These are phyloP conservation scores for Tor tambroides DNA, from an alignment of 2,113 vertebrate species.

Conservation along the genomic window DNA sequence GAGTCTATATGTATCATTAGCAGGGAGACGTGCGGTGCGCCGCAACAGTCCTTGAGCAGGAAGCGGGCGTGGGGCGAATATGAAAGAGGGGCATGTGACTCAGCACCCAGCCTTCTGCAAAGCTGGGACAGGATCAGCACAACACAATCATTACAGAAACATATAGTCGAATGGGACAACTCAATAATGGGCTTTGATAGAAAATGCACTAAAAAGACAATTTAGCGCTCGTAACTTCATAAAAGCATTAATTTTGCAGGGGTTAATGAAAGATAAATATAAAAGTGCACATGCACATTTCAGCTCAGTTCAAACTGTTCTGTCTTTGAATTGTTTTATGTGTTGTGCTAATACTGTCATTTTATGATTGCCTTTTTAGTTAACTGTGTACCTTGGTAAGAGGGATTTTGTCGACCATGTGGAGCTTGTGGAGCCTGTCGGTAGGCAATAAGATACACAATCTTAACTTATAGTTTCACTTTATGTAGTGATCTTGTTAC, in stretches of 20 bases:
- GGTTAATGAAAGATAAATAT: neutral
- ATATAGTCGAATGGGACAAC: neutral
- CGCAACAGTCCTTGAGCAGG: slow-evolving; percentile 31
- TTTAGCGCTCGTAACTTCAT: neutral
- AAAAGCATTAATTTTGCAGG: neutral
- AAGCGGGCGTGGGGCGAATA: slow-evolving; percentile 33
- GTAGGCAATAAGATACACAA: slow-evolving; percentile 62
- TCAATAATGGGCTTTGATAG: neutral
- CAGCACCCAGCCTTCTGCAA: slow-evolving; percentile 15
- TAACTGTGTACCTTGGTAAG: slow-evolving; percentile 82
- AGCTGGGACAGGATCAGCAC: neutral
- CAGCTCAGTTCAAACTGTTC: neutral
- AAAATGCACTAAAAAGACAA: neutral
- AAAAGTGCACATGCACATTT: neutral
- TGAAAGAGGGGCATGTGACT: slow-evolving; percentile 31
- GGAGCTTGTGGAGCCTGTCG: slow-evolving; percentile 78
- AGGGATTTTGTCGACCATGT: slow-evolving; percentile 82
- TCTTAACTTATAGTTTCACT: neutral
- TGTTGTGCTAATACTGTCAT: neutral
- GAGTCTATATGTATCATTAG: slow-evolving; percentile 31
- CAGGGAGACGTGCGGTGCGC: neutral
- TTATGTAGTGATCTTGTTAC: neutral
- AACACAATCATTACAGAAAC: neutral
- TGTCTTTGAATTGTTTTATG: neutral
- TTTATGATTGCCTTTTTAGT: slow-evolving; percentile 62